Evolutionary conservation across 2,797 vertebrate species (phyloP).

Genomic region (Myioborus melanocephalus): DNA sequence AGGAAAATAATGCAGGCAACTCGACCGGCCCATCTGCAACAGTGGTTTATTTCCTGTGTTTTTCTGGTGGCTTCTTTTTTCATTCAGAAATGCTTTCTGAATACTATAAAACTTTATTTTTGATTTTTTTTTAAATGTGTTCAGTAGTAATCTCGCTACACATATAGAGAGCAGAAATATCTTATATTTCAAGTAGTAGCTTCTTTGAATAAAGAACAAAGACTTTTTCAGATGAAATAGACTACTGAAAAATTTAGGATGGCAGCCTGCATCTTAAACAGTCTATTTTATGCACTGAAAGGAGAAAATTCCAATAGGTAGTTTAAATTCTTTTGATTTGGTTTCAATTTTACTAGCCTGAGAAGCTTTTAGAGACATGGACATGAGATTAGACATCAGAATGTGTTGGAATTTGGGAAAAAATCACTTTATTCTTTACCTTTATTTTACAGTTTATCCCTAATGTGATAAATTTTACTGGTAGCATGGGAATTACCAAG

Average conservation of each 20-base stretch:
- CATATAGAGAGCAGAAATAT: not conserved
- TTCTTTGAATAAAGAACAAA: not conserved
- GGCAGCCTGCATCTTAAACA: not conserved
- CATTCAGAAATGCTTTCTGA: not conserved
- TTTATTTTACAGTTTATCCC: not conserved
- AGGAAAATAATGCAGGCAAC: not conserved
- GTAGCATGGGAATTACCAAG: not conserved
- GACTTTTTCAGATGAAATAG: not conserved
- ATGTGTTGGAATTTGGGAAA: not conserved
- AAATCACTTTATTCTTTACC: not conserved
- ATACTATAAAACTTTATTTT: not conserved
- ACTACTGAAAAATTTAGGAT: not conserved
- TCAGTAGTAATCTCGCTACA: not conserved
- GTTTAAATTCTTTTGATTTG: not conserved
- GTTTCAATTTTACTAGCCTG: not conserved
- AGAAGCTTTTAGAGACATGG: not conserved
- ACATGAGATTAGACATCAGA: not conserved
- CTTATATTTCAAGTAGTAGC: not conserved
- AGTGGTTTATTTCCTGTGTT: rapidly evolving
- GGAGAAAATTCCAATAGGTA: not conserved
- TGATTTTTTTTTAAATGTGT: not conserved
- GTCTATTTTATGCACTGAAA: not conserved
- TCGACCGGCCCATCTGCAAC: not conserved
- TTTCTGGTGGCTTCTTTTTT: not conserved
- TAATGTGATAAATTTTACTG: not conserved